Conservation (phyloP, 2,797 vertebrate species). For the Numenius phaeopus region DNA sequence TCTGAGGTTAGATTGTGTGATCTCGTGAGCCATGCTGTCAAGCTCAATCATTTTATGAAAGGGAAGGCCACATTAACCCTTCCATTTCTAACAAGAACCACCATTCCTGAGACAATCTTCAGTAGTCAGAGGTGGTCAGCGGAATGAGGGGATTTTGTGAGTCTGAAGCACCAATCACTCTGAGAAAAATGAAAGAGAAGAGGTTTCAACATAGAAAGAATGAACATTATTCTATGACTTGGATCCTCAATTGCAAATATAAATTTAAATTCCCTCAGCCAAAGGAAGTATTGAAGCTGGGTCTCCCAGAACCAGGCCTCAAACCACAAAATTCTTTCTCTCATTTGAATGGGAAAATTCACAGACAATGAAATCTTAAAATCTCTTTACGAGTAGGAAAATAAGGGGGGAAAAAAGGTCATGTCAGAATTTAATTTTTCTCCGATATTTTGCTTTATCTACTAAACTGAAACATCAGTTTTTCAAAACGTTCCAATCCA, state of each 20-base stretch:
- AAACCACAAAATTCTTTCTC: neutral
- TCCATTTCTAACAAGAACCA: neutral
- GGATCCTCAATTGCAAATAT: neutral
- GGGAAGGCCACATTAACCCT: neutral
- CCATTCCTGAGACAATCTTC: neutral
- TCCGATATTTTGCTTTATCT: neutral
- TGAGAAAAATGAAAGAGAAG: neutral
- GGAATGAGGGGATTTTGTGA: neutral
- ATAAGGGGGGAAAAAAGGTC: rapidly evolving
- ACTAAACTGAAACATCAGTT: neutral
- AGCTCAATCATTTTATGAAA: neutral
- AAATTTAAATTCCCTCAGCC: neutral
- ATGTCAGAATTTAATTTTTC: neutral
- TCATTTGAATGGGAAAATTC: neutral
- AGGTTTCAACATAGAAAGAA: neutral
- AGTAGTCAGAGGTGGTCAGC: neutral
- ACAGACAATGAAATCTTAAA: neutral
- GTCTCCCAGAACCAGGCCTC: neutral
- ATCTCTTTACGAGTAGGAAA: neutral
- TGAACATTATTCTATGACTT: neutral
- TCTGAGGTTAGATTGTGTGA: neutral
- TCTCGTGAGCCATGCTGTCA: neutral
- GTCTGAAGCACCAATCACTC: neutral
- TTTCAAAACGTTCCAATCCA: neutral
- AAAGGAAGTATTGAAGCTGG: neutral